Percentiles rank a stretch among this genome's conserved stretches.
Evolutionary conservation across 2,113 vertebrate genomes (phyloP).

Genomic region (Eptesicus fuscus): DNA sequence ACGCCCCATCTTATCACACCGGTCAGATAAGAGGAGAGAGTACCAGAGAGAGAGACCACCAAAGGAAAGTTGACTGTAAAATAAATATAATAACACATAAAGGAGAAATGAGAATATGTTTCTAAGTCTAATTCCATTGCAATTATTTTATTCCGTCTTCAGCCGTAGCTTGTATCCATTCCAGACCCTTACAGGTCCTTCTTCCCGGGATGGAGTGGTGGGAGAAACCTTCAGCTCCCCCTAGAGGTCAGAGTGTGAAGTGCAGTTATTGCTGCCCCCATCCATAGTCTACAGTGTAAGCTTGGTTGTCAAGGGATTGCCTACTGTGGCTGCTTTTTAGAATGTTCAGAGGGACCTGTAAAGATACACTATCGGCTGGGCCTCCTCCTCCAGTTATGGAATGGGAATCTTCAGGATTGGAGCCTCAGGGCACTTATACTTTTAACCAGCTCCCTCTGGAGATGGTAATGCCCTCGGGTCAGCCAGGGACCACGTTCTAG

Average conservation of each 20-base stretch:
- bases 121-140: not conserved
- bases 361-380: not conserved
- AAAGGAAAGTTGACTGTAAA: not conserved
- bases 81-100: not conserved
- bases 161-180: too few relatives aligned
- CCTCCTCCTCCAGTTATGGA: not conserved
- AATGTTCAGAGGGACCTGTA: not conserved
- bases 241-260: not conserved
- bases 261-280: not conserved
- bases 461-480: not conserved
- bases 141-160: not conserved
- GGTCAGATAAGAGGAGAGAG: not conserved
- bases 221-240: not conserved
- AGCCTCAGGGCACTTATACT: not conserved
- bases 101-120: not conserved
- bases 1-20: not conserved
- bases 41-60: not conserved
- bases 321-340: too few relatives aligned
- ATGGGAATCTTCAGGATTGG: not conserved
- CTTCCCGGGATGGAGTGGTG: not conserved
- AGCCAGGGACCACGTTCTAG: not conserved
- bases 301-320: not conserved
- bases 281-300: not conserved
- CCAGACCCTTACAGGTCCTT: not conserved
- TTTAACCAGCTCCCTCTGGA: not conserved